Evolutionary conservation across 1,140 invertebrate genomes (phyloP), one percentile per base, ranked within the genome.

Genomic region (Euborellia annulipes): DNA sequence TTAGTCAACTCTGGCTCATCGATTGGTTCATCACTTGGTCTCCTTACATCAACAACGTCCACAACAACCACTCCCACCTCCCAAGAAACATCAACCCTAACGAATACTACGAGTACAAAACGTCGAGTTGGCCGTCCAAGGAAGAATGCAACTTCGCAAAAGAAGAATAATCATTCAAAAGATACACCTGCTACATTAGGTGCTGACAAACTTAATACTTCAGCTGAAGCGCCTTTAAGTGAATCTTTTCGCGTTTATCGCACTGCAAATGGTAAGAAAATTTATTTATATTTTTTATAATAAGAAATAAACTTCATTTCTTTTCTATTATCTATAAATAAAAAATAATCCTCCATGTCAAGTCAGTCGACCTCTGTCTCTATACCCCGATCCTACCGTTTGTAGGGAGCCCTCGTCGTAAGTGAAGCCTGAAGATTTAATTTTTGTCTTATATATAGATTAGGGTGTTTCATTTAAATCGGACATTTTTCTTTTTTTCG

Each of bases 221-320:
- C 40, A 19, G 20, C 6, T 14, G 20, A 17, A 27, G 11, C 23
- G 4, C 23, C 50, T 32, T 49, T 54, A 46, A 62, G 63, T 34
- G 72, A 75, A 40, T 75, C 73, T 53, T 77, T 77, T 51, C 62
- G 67, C 52, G 62, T 72, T 3, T 76, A 76, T 44, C 61, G 67
- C 27, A 57, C 48, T 42, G 58, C 55, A 44, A 60, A 58, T 43
- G 65, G 64, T 63, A 57, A 52, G 36, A n/a, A n/a, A n/a, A n/a
- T n/a, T n/a, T n/a, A n/a, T 50, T 46, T 30, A 16, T 43, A 19
- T 19, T 19, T 22, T 22, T 18, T 11, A n/a, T 21, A 41, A 20
- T 18, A 41, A 9, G 14, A 4, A 7, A 41, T 21, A 41, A 41
- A 7, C 19, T 41, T 41, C 17, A 41, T 46, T 46, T 9, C 18